Evolutionary conservation across 2,888 invertebrate species (phyloP).

Genomic region (Bimastos eiseni): DNA sequence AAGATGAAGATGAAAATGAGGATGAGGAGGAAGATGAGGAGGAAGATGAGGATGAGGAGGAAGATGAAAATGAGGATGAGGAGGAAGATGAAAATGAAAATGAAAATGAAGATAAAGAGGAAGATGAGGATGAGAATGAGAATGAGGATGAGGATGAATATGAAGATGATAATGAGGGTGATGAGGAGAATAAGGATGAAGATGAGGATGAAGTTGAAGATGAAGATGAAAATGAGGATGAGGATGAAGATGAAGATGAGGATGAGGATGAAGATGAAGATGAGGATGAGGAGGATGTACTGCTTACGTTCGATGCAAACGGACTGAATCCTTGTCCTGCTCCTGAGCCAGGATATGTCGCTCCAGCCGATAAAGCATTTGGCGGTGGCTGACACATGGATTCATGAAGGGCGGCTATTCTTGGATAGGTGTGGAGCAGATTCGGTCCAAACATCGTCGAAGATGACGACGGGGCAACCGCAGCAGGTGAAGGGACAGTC

Average conservation of each 20-base stretch:
- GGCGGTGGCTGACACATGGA: not conserved
- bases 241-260: not conserved
- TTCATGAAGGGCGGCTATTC: not conserved
- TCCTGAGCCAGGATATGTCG: not conserved
- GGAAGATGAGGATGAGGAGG: not conserved
- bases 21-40: not conserved
- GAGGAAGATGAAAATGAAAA: not conserved
- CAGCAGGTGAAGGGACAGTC: not conserved
- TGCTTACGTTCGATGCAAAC: conserved; percentile 3
- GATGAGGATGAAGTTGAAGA: not conserved
- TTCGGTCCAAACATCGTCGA: conserved; percentile 6
- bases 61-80: not conserved
- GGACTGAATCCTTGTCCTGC: not conserved
- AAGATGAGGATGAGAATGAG: not conserved
- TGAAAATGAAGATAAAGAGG: not conserved
- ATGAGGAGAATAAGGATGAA: not conserved
- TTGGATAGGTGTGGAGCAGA: not conserved
- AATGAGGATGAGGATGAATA: not conserved
- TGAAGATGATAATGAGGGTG: no score
- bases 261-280: not conserved
- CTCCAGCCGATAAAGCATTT: not conserved
- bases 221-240: not conserved
- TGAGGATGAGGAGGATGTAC: not conserved
- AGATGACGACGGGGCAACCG: no score
- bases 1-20: not conserved